Evolutionary conservation across 2,888 invertebrate species (phyloP).

Genomic region (Ormyrus labotus): DNA sequence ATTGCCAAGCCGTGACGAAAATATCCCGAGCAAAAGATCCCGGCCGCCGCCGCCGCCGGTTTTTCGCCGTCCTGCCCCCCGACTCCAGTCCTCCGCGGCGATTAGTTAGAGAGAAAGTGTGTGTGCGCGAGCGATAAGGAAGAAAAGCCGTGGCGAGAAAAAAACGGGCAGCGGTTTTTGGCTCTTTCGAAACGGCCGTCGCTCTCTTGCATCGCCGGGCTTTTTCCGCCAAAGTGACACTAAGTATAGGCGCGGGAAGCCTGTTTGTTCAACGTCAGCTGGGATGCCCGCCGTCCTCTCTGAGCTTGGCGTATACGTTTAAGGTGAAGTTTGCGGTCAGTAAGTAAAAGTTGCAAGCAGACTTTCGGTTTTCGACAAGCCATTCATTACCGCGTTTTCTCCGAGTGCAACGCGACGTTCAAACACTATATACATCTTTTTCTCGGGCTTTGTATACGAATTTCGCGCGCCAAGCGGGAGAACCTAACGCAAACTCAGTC

Average conservation of each 20-base stretch:
- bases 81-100: neutral
- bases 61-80: too few species aligned
- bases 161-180: neutral
- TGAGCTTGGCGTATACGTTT: neutral
- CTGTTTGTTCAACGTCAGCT: too few species aligned
- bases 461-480: too few species aligned
- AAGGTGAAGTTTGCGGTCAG: slow-evolving; percentile 15
- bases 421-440: neutral
- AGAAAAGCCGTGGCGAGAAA: neutral
- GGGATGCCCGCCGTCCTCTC: too few species aligned
- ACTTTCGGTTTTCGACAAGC: slow-evolving; percentile 18
- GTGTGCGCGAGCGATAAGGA: slow-evolving; percentile 4
- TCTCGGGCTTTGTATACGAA: too few species aligned
- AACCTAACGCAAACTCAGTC: too few species aligned
- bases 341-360: slow-evolving; percentile 26
- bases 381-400: slow-evolving; percentile 14
- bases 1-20: slow-evolving; percentile 9
- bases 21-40: neutral
- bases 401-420: neutral
- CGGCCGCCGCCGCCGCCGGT: too few species aligned
- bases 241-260: too few species aligned
- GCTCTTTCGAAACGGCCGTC: neutral
- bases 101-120: neutral
- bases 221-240: too few species aligned
- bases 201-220: too few species aligned